Conservation (phyloP, 2,888 invertebrate species). For the Cosmia pyralina region DNA sequence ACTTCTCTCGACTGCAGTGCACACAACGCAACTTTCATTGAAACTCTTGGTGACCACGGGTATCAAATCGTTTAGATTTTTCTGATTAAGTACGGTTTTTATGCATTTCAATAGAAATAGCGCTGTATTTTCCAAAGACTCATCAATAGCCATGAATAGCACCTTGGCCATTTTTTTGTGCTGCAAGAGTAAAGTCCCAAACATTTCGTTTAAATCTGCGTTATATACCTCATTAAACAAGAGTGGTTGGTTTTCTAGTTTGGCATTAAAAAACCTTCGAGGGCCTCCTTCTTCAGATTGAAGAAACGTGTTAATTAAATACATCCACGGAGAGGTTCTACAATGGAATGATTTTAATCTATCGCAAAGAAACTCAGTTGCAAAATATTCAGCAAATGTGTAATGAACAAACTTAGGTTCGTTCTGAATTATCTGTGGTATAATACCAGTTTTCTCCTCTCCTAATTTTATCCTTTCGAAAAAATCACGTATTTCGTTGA, state of each 20-base stretch:
- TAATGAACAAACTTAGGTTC: conserved; percentile 56
- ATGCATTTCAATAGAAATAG: conserved; percentile 26
- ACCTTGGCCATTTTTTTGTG: conserved; percentile 1
- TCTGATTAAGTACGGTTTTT: conserved; percentile 1
- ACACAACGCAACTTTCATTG: conserved; percentile 23
- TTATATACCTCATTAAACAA: conserved; percentile 20
- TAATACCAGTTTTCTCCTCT: conserved; percentile 55
- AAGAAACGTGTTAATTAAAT: conserved; percentile 33
- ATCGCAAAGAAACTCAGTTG: conserved; percentile 48
- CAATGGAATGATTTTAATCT: conserved; percentile 19
- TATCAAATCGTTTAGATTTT: conserved; percentile 24
- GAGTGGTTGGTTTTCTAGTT: conserved; percentile 20
- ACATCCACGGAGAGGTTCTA: conserved; percentile 30
- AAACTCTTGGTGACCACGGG: neutral
- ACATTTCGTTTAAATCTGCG: conserved; percentile 1
- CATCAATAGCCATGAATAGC: conserved; percentile 18
- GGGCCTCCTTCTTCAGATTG: conserved; percentile 17
- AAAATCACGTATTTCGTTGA: conserved; percentile 22
- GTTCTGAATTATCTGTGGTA: conserved; percentile 36
- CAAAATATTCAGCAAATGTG: conserved; percentile 60
- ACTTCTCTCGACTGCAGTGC: conserved; percentile 22
- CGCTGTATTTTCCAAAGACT: conserved; percentile 23
- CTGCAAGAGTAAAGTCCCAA: conserved; percentile 12
- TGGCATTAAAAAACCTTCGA: conserved; percentile 40
- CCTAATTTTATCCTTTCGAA: conserved; percentile 38